These are phyloP conservation scores for Pristionchus entomophagus DNA, from an alignment of 2,888 invertebrate species.

Conservation along the genomic window DNA sequence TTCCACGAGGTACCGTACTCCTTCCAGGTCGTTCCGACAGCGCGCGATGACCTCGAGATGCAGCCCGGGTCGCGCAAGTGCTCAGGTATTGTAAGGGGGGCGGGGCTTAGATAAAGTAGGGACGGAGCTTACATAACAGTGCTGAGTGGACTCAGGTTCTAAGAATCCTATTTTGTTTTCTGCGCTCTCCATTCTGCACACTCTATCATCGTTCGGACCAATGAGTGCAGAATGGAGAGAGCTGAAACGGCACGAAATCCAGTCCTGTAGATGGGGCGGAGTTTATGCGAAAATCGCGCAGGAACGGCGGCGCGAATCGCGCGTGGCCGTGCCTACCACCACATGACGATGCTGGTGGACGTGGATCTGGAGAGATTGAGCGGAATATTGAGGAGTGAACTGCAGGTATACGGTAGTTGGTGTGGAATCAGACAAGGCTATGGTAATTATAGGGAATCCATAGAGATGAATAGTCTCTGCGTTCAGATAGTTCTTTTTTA, in stretches of 20 bases:
- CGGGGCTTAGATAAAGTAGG: background rate
- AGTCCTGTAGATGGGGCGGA: conserved; percentile 79
- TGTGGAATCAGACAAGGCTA: too few relatives aligned
- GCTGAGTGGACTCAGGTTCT: too few relatives aligned
- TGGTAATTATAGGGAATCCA: too few relatives aligned
- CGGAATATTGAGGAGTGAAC: conserved; percentile 59
- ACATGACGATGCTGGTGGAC: conserved; percentile 93
- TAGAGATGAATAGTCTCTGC: too few relatives aligned
- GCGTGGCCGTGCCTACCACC: conserved; percentile 92
- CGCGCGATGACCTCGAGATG: conserved; percentile 89
- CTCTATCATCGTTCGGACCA: too few relatives aligned
- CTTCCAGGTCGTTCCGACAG: conserved; percentile 80
- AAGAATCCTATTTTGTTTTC: too few relatives aligned
- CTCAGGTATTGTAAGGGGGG: conserved; percentile 83
- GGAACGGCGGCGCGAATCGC: conserved; percentile 95
- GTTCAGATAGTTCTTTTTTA: too few relatives aligned
- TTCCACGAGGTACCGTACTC: too few relatives aligned
- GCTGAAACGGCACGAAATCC: conserved; percentile 85
- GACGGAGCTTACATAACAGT: background rate
- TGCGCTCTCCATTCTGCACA: too few relatives aligned
- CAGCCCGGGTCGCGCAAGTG: conserved; percentile 77
- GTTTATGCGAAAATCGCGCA: conserved; percentile 81
- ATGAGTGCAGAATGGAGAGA: too few relatives aligned
- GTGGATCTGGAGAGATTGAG: conserved; percentile 78
- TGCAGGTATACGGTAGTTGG: conserved; percentile 33